Evolutionary conservation across 2,888 invertebrate genomes (phyloP).

Genomic region (Trachelus tabidus): DNA sequence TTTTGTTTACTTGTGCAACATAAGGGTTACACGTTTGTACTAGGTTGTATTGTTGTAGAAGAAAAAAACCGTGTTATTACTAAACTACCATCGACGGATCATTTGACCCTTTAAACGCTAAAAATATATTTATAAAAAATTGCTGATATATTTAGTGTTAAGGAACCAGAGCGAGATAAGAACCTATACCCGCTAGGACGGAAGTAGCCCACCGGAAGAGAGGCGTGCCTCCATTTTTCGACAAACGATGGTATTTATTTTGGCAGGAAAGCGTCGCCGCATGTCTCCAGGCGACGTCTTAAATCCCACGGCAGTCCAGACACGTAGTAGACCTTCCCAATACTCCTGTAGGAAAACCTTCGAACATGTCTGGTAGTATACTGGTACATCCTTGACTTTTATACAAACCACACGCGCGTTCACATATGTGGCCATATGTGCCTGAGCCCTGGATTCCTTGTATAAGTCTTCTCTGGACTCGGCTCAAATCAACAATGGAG

Average conservation of each 20-base stretch:
- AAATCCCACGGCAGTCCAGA: conserved; percentile 32
- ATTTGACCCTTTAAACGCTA: no score
- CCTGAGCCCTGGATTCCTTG: background rate
- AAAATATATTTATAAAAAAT: no score
- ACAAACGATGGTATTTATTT: conserved; percentile 44
- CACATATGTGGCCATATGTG: background rate
- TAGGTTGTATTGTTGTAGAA: no score
- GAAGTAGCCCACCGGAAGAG: conserved; percentile 1
- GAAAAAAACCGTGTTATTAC: no score
- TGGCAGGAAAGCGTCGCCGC: conserved; percentile 34
- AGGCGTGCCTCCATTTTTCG: conserved; percentile 29
- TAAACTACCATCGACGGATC: no score
- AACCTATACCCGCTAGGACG: background rate
- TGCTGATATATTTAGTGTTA: no score
- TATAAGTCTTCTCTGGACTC: conserved; percentile 19
- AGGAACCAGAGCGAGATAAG: background rate
- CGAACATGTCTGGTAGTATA: background rate
- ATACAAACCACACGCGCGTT: background rate
- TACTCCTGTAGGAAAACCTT: background rate
- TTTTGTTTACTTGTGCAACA: no score
- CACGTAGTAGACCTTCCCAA: conserved; percentile 13
- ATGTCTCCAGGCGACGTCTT: background rate
- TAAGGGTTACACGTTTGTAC: no score
- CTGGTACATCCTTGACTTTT: background rate
- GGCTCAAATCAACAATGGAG: conserved; percentile 42